Percentiles rank a stretch among this genome's conserved stretches.
These are phyloP conservation scores for Dasypus novemcinctus DNA, from an alignment of 2,113 vertebrate species.

Conservation along the genomic window DNA sequence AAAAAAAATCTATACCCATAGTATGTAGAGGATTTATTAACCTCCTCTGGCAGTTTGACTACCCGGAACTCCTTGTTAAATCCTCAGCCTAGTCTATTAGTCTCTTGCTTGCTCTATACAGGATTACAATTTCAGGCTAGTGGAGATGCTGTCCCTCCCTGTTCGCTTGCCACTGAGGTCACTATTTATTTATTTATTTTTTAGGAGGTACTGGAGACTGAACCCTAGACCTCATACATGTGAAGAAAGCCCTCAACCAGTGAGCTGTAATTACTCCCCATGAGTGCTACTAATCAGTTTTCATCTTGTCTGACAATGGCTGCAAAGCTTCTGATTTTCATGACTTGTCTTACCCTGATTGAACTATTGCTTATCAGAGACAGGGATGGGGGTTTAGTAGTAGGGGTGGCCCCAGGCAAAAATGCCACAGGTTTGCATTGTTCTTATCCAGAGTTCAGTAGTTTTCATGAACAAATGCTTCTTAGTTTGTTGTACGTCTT, in stretches of 20 bases:
- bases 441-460: neutral
- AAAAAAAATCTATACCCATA: too few species aligned
- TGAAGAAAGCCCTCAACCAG: too few species aligned
- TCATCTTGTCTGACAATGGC: neutral
- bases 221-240: too few species aligned
- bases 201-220: too few species aligned
- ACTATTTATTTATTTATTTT: too few species aligned
- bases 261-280: too few species aligned
- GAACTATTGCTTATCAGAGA: neutral
- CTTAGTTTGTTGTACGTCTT: conserved; percentile 13
- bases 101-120: neutral
- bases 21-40: neutral
- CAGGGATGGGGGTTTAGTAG: neutral
- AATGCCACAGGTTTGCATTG: neutral
- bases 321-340: neutral
- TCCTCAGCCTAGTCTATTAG: neutral
- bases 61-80: neutral
- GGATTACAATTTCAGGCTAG: neutral
- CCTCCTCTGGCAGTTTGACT: neutral
- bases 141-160: neutral
- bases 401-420: too few species aligned
- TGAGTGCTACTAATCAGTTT: neutral
- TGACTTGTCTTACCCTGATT: neutral
- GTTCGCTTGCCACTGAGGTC: neutral
- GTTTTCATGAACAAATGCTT: neutral